Evolutionary conservation across 1,140 invertebrate species (phyloP).

Genomic region (Ganaspis sp.): DNA sequence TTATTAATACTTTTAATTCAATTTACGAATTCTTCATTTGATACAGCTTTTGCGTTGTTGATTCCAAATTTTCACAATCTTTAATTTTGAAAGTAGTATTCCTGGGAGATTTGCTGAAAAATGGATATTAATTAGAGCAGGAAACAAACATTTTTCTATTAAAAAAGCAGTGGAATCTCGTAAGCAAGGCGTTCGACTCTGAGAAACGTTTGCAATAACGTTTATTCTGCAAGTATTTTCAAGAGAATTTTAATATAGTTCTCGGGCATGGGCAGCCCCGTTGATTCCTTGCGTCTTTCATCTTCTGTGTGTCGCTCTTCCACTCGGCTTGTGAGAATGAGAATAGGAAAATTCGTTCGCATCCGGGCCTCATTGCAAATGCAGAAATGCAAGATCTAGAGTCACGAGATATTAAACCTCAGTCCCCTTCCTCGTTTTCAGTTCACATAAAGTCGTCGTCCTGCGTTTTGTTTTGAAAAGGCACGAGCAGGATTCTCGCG

Average conservation of each 20-base stretch:
- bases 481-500: constrained; percentile 41
- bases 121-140: too few species aligned
- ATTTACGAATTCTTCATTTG: too few species aligned
- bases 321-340: constrained; percentile 34
- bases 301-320: not conserved
- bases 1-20: too few species aligned
- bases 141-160: too few species aligned
- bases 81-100: too few species aligned
- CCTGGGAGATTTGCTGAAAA: too few species aligned
- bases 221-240: constrained; percentile 37
- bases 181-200: not conserved
- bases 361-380: constrained; percentile 51
- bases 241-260: constrained; percentile 54
- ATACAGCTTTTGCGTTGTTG: too few species aligned
- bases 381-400: constrained; percentile 52
- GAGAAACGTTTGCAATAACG: constrained; percentile 35
- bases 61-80: too few species aligned
- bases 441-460: not conserved
- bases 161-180: not conserved
- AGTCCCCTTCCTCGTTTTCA: constrained; percentile 31
- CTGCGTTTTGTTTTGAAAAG: constrained; percentile 13
- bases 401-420: constrained; percentile 58
- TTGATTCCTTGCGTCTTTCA: constrained; percentile 22
- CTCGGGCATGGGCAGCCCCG: constrained; percentile 10
- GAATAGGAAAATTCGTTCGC: constrained; percentile 48